A percentile compares a stretch with the other conserved stretches of the same genome.
Evolutionary conservation across 2,113 vertebrate species (phyloP).

Genomic region (Anas platyrhynchos): DNA sequence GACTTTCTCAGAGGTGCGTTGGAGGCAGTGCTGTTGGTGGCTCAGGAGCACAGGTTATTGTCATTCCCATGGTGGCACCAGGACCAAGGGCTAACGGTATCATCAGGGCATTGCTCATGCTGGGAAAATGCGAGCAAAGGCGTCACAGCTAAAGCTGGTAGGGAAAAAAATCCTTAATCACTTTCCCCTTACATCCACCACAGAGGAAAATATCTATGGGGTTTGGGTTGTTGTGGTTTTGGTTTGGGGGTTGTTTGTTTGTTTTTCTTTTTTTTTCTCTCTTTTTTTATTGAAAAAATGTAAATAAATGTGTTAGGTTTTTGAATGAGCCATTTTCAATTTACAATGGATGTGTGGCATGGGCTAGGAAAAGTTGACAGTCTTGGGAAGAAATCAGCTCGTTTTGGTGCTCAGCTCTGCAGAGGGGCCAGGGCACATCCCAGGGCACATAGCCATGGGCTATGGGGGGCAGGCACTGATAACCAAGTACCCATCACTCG

Average conservation of each 20-base stretch:
- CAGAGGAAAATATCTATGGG: background rate
- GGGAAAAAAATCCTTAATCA: too few relatives aligned
- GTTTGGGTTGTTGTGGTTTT: too few relatives aligned
- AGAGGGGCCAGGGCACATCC: rapidly evolving
- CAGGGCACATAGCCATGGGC: background rate
- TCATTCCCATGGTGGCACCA: background rate
- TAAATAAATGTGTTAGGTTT: background rate
- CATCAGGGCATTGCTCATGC: rapidly evolving
- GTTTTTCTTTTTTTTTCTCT: background rate
- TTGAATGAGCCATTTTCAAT: too few relatives aligned
- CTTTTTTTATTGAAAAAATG: background rate
- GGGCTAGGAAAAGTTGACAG: background rate
- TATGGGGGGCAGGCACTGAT: background rate
- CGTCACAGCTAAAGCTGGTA: rapidly evolving
- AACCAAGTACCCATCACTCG: rapidly evolving
- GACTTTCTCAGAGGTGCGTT: background rate
- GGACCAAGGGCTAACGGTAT: background rate
- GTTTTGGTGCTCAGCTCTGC: background rate
- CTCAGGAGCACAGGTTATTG: background rate
- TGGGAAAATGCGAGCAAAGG: background rate
- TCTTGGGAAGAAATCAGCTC: background rate
- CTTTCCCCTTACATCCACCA: background rate
- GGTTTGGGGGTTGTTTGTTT: too few relatives aligned
- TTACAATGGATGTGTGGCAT: background rate
- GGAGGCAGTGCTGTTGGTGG: background rate